Percentiles rank a stretch among this genome's conserved stretches.
Evolutionary conservation across 2,113 vertebrate genomes (phyloP).

Genomic region (Emydura subglobosa): DNA sequence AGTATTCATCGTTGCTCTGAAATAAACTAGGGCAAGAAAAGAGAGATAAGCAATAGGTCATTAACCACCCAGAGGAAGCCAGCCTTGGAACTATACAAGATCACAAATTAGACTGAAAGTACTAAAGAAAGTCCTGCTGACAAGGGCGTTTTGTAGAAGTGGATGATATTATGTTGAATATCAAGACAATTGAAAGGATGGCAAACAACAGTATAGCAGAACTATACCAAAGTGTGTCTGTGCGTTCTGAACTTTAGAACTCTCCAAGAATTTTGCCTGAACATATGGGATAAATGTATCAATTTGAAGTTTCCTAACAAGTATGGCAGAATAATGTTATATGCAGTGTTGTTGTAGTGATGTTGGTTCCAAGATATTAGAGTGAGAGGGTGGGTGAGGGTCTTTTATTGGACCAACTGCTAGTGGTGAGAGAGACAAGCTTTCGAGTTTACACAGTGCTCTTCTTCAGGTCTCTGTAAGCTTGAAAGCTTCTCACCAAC

Average conservation of each 20-base stretch:
- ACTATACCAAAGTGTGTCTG: neutral
- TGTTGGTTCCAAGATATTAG: too few species aligned
- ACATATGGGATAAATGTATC: neutral
- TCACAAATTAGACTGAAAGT: neutral
- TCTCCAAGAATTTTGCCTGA: neutral
- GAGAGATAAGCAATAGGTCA: neutral
- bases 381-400: too few species aligned
- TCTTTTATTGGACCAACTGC: too few species aligned
- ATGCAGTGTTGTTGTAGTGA: too few species aligned
- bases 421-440: too few species aligned
- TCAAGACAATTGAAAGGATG: neutral
- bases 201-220: neutral
- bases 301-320: neutral
- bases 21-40: neutral
- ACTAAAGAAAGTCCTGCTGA: neutral
- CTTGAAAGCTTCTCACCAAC: too few species aligned
- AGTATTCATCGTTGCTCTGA: neutral
- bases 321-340: neutral
- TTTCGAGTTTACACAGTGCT: too few species aligned
- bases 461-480: too few species aligned
- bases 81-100: neutral
- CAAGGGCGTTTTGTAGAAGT: neutral
- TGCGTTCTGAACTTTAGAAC: neutral
- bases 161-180: neutral
- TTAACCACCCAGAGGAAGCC: neutral